Percentiles rank a stretch among this genome's conserved stretches.
These are phyloP conservation scores for Coryphaenoides rupestris DNA, from an alignment of 2,113 vertebrate species.

Conservation along the genomic window DNA sequence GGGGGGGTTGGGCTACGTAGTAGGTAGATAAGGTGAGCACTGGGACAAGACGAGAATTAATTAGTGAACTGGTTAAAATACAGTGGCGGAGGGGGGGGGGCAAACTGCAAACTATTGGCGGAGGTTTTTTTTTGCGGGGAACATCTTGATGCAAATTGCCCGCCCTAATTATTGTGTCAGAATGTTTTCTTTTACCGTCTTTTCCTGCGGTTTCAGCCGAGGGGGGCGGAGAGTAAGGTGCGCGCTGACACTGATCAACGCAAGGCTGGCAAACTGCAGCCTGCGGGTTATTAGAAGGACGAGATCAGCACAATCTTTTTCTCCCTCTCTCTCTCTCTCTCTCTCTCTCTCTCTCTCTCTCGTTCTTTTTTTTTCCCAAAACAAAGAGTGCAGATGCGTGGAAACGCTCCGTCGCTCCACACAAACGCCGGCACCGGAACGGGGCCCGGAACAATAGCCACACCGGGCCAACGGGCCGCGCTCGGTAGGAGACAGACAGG, in stretches of 20 bases:
- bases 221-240: slow-evolving; percentile 48
- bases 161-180: slow-evolving; percentile 61
- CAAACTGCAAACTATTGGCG: slow-evolving; percentile 1
- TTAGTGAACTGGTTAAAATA: no score
- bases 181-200: slow-evolving; percentile 37
- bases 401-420: slow-evolving; percentile 36
- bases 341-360: no score
- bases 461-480: slow-evolving; percentile 27
- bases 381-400: slow-evolving; percentile 54
- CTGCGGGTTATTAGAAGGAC: slow-evolving; percentile 46
- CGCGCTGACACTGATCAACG: slow-evolving; percentile 59
- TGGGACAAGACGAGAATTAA: no score
- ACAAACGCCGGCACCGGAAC: slow-evolving; percentile 29
- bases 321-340: no score
- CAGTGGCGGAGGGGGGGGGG: no score
- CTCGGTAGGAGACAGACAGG: slow-evolving; percentile 9
- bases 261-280: slow-evolving; percentile 58
- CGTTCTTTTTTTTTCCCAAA: slow-evolving; percentile 3
- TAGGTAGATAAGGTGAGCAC: no score
- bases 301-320: slow-evolving; percentile 50
- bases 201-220: slow-evolving; percentile 38
- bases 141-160: slow-evolving; percentile 38
- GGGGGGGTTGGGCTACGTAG: no score
- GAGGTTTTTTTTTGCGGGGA: neutral
- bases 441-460: slow-evolving; percentile 1